phyloP scores from a whole-genome alignment of 1,140 invertebrate species.

The Caenorhabditis tropicalis region DNA sequence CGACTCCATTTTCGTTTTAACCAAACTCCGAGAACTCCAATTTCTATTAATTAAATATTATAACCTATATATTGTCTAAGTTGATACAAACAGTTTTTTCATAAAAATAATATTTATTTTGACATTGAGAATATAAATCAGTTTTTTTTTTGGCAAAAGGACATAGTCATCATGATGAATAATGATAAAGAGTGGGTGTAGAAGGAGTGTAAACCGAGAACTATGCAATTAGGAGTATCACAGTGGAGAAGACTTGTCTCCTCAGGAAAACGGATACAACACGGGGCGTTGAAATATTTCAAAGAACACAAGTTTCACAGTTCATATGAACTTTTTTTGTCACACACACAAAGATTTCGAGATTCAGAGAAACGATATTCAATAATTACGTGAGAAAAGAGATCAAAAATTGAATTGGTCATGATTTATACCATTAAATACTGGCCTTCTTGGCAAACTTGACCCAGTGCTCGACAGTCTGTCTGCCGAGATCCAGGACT shows the following conservation, averaged over 20 bases:
- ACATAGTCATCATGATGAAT: neutral
- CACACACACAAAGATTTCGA: too few relatives aligned
- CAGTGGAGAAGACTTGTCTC: neutral
- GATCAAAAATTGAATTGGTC: neutral
- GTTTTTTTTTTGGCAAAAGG: too few relatives aligned
- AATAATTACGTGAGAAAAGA: neutral
- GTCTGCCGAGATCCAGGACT: constrained; percentile 60
- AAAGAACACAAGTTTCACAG: neutral
- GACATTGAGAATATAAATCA: too few relatives aligned
- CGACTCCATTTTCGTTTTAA: neutral
- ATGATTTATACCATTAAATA: constrained; percentile 51
- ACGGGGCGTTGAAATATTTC: neutral
- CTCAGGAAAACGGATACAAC: neutral
- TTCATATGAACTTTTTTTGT: constrained; percentile 8
- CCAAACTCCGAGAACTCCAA: too few relatives aligned
- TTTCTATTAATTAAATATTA: too few relatives aligned
- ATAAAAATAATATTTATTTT: too few relatives aligned
- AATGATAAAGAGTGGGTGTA: neutral
- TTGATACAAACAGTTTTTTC: too few relatives aligned
- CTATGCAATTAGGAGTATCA: constrained; percentile 24
- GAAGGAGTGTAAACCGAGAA: neutral
- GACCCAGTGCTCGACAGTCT: constrained; percentile 65
- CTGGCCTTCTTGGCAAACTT: constrained; percentile 65
- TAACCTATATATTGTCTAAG: too few relatives aligned
- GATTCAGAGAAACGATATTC: neutral